Percentiles rank a stretch among this genome's conserved stretches.
Conservation (phyloP, 2,797 vertebrate species). For the Mareca strepera region DNA sequence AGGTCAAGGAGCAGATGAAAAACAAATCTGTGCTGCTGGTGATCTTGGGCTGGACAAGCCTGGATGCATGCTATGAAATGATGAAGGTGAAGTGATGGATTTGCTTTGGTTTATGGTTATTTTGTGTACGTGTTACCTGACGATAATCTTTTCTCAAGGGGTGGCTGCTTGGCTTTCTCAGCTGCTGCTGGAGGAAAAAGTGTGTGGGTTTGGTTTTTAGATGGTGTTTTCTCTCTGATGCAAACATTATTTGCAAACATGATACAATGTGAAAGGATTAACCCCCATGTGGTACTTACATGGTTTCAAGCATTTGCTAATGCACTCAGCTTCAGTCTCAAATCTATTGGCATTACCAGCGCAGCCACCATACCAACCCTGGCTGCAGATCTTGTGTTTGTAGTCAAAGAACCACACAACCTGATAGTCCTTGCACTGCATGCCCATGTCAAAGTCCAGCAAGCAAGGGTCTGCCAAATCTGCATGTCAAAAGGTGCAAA, state of each 20-base stretch:
- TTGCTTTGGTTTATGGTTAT: neutral
- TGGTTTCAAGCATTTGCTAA: slow-evolving; percentile 81
- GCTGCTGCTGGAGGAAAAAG: slow-evolving; percentile 63
- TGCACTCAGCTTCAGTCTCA: slow-evolving; percentile 84
- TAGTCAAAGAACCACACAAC: slow-evolving; percentile 91
- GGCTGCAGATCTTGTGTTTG: slow-evolving; percentile 86
- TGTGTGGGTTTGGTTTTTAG: neutral
- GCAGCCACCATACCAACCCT: slow-evolving; percentile 89
- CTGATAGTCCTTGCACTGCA: slow-evolving; percentile 87
- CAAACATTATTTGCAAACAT: neutral
- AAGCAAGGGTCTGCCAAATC: slow-evolving; percentile 85
- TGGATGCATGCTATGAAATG: slow-evolving; percentile 9
- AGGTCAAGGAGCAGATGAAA: neutral
- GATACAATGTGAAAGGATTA: neutral
- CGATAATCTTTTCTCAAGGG: slow-evolving; percentile 36
- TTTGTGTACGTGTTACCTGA: slow-evolving; percentile 48
- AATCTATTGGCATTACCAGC: slow-evolving; percentile 89
- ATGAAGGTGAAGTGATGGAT: neutral
- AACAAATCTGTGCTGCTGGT: neutral
- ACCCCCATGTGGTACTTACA: slow-evolving; percentile 77
- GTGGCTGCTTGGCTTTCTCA: slow-evolving; percentile 57
- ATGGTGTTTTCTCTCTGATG: neutral
- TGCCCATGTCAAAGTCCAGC: slow-evolving; percentile 87
- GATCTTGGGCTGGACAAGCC: neutral
- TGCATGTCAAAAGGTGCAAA: slow-evolving; percentile 77